Conservation (phyloP, 2,888 invertebrate species). For the Anoplius nigerrimus region DNA sequence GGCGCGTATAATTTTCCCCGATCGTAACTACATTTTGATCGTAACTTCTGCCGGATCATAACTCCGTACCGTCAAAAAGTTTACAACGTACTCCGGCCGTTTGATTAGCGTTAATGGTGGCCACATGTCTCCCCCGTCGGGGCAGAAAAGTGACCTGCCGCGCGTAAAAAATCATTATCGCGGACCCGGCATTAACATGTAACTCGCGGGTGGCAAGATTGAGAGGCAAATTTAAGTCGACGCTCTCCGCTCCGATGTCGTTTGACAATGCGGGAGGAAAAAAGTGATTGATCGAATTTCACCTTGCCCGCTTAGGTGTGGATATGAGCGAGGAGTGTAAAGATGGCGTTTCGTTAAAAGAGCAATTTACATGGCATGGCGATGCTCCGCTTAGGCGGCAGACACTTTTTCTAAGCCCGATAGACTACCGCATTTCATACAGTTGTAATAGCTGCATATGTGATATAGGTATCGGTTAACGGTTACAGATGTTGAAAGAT, state of each 20-base stretch:
- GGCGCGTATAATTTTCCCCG: constrained; percentile 36
- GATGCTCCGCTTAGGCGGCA: too few relatives aligned
- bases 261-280: constrained; percentile 11
- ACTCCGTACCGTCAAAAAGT: constrained; percentile 28
- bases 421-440: too few relatives aligned
- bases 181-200: constrained; percentile 1
- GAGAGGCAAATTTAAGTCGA: too few relatives aligned
- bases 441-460: too few relatives aligned
- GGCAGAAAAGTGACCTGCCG: constrained; percentile 18
- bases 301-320: too few relatives aligned
- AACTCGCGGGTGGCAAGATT: constrained; percentile 1
- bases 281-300: constrained; percentile 2
- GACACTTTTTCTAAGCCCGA: too few relatives aligned
- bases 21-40: constrained; percentile 20
- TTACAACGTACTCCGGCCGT: constrained; percentile 32
- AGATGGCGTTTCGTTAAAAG: too few relatives aligned
- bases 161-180: background rate
- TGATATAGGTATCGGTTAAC: too few relatives aligned
- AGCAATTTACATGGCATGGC: too few relatives aligned
- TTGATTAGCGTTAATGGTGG: constrained; percentile 39
- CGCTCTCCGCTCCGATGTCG: too few relatives aligned
- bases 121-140: background rate
- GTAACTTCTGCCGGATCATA: constrained; percentile 35
- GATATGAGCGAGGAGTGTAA: too few relatives aligned
- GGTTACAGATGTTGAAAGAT: too few relatives aligned